Evolutionary conservation across 1,140 invertebrate genomes (phyloP).

Genomic region (Lepidurus apus): DNA sequence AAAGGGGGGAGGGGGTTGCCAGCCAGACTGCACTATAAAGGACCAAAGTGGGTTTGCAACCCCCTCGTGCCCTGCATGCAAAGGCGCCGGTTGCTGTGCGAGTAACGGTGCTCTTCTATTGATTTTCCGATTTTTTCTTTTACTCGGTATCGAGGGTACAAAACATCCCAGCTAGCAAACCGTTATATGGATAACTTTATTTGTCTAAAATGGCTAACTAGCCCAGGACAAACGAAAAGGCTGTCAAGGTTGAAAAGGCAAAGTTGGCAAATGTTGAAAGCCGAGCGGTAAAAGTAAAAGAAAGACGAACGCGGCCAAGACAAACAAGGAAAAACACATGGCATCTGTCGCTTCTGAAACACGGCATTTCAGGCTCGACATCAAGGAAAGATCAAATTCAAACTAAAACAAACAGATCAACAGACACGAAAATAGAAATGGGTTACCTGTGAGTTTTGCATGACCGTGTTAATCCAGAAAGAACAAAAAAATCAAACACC

Average conservation of each 20-base stretch:
- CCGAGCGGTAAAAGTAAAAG: neutral
- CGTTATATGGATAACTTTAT: too few species aligned
- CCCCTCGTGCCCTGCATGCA: neutral
- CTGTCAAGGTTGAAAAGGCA: neutral
- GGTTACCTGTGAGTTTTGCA: constrained; percentile 3
- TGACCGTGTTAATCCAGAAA: neutral
- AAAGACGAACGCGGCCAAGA: neutral
- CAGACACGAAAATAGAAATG: neutral
- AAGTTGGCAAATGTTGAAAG: neutral
- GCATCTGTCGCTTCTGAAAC: neutral
- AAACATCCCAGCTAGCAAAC: too few species aligned
- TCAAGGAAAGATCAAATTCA: neutral
- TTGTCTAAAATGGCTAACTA: too few species aligned
- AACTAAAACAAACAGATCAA: neutral
- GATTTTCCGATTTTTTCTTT: neutral
- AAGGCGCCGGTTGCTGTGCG: neutral
- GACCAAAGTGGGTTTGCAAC: neutral
- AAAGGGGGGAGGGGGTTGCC: neutral
- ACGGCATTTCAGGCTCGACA: neutral
- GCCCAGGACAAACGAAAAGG: too few species aligned
- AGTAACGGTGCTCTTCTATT: constrained; percentile 15
- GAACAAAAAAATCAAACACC: neutral
- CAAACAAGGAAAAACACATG: neutral
- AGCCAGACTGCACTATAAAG: neutral
- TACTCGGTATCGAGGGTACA: too few species aligned